Evolutionary conservation across 2,797 vertebrate species (phyloP).

Genomic region (Sarcophilus harrisii): DNA sequence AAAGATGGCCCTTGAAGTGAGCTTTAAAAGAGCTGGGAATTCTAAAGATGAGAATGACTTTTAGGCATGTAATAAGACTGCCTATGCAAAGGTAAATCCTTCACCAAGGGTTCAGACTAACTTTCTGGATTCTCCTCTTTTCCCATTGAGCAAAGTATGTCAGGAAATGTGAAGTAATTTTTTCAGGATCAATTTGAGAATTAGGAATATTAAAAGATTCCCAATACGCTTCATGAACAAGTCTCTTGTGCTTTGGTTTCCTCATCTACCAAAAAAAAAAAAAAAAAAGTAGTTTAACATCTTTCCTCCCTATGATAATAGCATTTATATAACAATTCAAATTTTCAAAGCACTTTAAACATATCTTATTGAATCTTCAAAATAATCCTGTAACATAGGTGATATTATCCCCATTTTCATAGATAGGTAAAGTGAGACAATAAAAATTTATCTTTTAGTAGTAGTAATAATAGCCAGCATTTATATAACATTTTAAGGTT

Average conservation of each 20-base stretch:
- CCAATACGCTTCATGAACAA: not conserved
- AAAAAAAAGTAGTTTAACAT: not conserved
- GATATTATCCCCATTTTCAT: not conserved
- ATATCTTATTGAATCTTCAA: not conserved
- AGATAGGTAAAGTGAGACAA: not conserved
- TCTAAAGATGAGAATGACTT: not conserved
- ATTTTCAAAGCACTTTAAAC: not conserved
- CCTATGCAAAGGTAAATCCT: not conserved
- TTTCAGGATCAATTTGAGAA: not conserved
- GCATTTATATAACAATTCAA: not conserved
- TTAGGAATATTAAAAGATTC: conserved; percentile 1
- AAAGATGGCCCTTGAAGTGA: not conserved
- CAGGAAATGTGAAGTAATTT: not conserved
- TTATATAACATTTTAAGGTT: not conserved
- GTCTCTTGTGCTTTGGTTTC: not conserved
- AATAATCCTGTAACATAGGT: not conserved
- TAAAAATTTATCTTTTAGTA: not conserved
- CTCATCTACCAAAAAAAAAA: not conserved
- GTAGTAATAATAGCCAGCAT: not conserved
- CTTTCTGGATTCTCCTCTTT: conserved; percentile 22
- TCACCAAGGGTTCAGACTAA: not conserved
- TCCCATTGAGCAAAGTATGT: not conserved
- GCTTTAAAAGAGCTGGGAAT: not conserved
- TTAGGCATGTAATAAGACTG: not conserved
- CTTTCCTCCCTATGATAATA: not conserved